Base-by-base conservation (phyloP, 2,888 invertebrate genomes). In the Myopa testacea region DNA sequence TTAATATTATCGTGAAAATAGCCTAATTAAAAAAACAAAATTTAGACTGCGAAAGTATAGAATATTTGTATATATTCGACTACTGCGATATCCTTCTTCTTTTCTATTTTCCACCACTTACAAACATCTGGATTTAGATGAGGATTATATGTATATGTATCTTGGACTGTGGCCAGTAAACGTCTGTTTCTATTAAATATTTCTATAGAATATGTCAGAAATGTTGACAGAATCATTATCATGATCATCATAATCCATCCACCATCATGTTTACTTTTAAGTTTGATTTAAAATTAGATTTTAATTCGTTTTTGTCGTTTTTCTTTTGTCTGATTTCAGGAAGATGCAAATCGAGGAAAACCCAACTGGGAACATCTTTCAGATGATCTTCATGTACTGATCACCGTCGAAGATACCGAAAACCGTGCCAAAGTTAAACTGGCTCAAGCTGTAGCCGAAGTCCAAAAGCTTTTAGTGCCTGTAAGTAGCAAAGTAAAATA, bases 361-460 rank as follows among this genome's bases (percentile, higher is more conserved):
- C 98, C 99, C 82, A 99, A 99, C 91, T 99, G 99, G 99, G 99
- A 99, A 90, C 99, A 99, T 90, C 92, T 99, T 88, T 98, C 97
- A 85, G 99, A 99, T 89, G 99, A 99, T 87, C 92, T 99, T 78
- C 99, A 99, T 90, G 99, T 99, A 81, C 92, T 99, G 84, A 95
- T 99, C 86, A 99, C 98, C 84, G 99, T 99, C 45, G 99, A 99
- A 91, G 99, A 99, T 90, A 97, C 98, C 81, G 96, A 98, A 89
- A 98, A 99, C 91, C 93, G 99, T 88, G 98, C 98, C 82, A 95
- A 96, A 89, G 91, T 98, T 81, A 99, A 99, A 91, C 92, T 99
- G 85, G 94, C 95, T 85, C 93, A 98, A 86, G 99, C 99, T 70
- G 96, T 98, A 67, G 98, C 98, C 86, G 99, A 99, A 93, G 98